Conservation (phyloP, 1,140 invertebrate species). For the Drosophila fuyamai region DNA sequence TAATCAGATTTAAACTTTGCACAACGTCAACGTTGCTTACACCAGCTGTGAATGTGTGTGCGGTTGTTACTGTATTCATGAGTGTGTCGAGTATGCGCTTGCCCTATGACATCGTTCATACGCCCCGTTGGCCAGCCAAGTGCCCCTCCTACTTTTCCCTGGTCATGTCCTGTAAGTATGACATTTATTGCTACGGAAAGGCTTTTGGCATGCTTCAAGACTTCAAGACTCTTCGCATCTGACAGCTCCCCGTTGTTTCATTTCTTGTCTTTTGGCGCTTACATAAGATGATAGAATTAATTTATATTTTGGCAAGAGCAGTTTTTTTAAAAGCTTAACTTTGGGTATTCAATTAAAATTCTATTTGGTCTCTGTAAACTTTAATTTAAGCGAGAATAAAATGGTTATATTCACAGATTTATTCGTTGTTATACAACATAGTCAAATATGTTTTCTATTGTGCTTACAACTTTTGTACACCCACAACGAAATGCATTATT, state of each 20-base stretch:
- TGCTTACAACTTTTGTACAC: not conserved
- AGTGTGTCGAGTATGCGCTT: slow-evolving; percentile 48
- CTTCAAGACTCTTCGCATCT: slow-evolving; percentile 56
- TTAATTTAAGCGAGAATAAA: not conserved
- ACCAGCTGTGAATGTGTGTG: slow-evolving; percentile 31
- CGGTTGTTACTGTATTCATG: slow-evolving; percentile 22
- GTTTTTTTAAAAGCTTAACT: too few species aligned
- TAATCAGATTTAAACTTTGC: slow-evolving; percentile 83
- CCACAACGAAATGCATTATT: slow-evolving; percentile 18
- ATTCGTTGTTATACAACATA: not conserved
- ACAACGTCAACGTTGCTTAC: slow-evolving; percentile 77
- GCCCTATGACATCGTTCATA: slow-evolving; percentile 78
- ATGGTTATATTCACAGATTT: not conserved
- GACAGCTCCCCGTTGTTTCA: slow-evolving; percentile 35
- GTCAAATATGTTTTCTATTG: not conserved
- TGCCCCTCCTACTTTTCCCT: slow-evolving; percentile 41
- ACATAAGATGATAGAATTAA: slow-evolving; percentile 44
- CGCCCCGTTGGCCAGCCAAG: slow-evolving; percentile 78
- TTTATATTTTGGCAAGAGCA: not conserved
- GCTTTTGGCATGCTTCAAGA: slow-evolving; percentile 78
- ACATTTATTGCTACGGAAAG: slow-evolving; percentile 82
- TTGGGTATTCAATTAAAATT: not conserved
- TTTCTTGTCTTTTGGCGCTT: slow-evolving; percentile 14
- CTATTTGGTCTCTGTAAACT: not conserved
- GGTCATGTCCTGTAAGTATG: slow-evolving; percentile 56